phyloP scores from a whole-genome alignment of 1,140 invertebrate genomes.

The Lordiphosa clarofinis region DNA sequence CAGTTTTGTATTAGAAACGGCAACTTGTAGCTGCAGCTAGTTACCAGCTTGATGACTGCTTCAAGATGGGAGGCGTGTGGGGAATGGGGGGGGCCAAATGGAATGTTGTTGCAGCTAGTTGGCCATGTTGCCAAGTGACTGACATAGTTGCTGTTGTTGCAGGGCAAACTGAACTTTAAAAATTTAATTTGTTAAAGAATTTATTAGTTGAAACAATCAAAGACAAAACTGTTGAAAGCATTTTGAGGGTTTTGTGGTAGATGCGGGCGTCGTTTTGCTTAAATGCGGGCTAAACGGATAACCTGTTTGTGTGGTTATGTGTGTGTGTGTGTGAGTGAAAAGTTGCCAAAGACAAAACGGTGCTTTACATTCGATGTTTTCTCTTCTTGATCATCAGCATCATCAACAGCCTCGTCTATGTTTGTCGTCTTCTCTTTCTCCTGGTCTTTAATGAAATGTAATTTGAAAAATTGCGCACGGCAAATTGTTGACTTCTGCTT shows the following conservation, averaged over 20 bases:
- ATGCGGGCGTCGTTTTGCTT: slow-evolving; percentile 52
- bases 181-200: slow-evolving; percentile 66
- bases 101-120: slow-evolving; percentile 74
- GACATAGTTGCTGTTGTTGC: slow-evolving; percentile 62
- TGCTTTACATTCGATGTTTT: slow-evolving; percentile 61
- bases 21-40: slow-evolving; percentile 72
- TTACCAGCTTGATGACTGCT: slow-evolving; percentile 49
- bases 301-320: slow-evolving; percentile 45
- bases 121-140: slow-evolving; percentile 71
- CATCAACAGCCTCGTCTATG: slow-evolving; percentile 21
- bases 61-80: background rate
- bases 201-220: slow-evolving; percentile 60
- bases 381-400: slow-evolving; percentile 32
- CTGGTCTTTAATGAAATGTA: slow-evolving; percentile 62
- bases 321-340: slow-evolving; percentile 35
- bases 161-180: slow-evolving; percentile 62
- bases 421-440: slow-evolving; percentile 6
- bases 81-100: slow-evolving; percentile 38
- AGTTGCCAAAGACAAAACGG: slow-evolving; percentile 60
- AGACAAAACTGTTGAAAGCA: slow-evolving; percentile 16
- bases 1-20: slow-evolving; percentile 76
- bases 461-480: slow-evolving; percentile 69
- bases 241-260: background rate
- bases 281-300: slow-evolving; percentile 54
- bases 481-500: slow-evolving; percentile 64